These are phyloP conservation scores for Limnephilus marmoratus DNA, from an alignment of 2,888 invertebrate species.

Conservation along the genomic window DNA sequence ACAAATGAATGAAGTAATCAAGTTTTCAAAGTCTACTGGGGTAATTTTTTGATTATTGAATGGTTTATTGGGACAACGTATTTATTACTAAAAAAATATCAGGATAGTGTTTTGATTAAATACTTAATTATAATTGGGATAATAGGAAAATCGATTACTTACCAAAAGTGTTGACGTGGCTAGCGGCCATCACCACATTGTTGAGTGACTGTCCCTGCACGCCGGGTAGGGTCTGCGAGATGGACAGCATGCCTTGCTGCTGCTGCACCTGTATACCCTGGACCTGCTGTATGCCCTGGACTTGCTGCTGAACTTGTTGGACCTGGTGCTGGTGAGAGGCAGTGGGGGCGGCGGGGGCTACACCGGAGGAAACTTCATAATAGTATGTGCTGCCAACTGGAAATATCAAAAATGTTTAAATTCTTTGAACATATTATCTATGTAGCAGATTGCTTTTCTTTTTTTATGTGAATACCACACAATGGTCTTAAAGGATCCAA, in stretches of 20 bases:
- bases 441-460: too few species aligned
- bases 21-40: neutral
- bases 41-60: neutral
- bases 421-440: too few species aligned
- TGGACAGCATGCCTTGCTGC: constrained; percentile 50
- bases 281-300: neutral
- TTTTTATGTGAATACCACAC: too few species aligned
- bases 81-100: too few species aligned
- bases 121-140: neutral
- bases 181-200: neutral
- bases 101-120: neutral
- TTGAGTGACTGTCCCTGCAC: constrained; percentile 43
- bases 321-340: constrained; percentile 8
- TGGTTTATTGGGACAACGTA: neutral
- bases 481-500: too few species aligned
- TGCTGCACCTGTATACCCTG: neutral
- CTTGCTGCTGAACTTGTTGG: constrained; percentile 3
- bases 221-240: constrained; percentile 66
- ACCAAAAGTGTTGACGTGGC: constrained; percentile 58
- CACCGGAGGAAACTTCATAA: constrained; percentile 63
- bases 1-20: neutral
- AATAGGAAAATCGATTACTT: neutral
- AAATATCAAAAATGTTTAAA: neutral
- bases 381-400: constrained; percentile 57
- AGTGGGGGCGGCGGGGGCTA: constrained; percentile 57